phyloP scores from a whole-genome alignment of 2,888 invertebrate genomes.

The Helobdella robusta region DNA sequence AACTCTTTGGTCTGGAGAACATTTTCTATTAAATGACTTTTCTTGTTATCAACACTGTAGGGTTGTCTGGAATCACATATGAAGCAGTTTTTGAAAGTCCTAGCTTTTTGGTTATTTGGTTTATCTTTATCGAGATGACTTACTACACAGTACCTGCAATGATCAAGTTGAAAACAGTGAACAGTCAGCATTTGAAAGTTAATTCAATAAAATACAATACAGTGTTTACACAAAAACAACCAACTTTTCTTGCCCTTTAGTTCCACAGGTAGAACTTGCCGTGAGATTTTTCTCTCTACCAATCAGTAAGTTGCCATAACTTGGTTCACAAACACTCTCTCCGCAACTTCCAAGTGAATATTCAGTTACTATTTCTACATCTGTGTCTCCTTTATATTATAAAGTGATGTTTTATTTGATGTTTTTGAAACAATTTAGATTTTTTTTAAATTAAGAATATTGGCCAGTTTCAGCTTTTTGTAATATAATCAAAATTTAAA shows the following conservation, averaged over 20 bases:
- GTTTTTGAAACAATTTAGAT: no score
- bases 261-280: slow-evolving; percentile 89
- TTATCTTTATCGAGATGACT: slow-evolving; percentile 46
- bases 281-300: slow-evolving; percentile 76
- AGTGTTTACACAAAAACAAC: neutral
- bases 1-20: slow-evolving; percentile 60
- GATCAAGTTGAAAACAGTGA: neutral
- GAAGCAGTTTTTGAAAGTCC: slow-evolving; percentile 80
- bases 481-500: no score
- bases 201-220: neutral
- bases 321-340: slow-evolving; percentile 96
- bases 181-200: neutral
- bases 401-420: no score
- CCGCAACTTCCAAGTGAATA: no score
- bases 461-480: no score
- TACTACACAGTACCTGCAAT: slow-evolving; percentile 87
- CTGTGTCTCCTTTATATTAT: no score
- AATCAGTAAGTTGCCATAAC: slow-evolving; percentile 93
- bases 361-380: no score
- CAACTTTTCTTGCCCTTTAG: slow-evolving; percentile 56
- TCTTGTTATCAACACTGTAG: slow-evolving; percentile 36
- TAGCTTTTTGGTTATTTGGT: slow-evolving; percentile 30
- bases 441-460: no score
- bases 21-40: slow-evolving; percentile 80
- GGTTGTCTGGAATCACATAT: slow-evolving; percentile 82